Evolutionary conservation across 2,113 vertebrate genomes (phyloP).

Genomic region (Psammodynastes pulverulentus): DNA sequence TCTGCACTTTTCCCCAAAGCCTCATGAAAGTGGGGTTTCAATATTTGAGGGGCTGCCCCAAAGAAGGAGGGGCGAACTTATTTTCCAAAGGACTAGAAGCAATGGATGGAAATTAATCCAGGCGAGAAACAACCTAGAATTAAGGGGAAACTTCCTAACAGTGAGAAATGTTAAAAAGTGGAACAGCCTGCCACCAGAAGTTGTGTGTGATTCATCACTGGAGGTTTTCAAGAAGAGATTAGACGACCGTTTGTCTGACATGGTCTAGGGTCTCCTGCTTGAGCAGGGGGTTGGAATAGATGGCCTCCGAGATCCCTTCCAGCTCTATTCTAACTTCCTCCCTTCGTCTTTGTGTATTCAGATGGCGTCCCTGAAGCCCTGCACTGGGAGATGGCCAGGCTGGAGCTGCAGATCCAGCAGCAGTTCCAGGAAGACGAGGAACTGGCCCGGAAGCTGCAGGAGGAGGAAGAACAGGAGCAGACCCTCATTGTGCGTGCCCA

Average conservation of each 20-base stretch:
- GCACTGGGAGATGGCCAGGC: slow-evolving; percentile 30
- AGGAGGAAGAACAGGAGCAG: slow-evolving; percentile 68
- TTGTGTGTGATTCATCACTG: too few species aligned
- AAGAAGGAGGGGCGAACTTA: too few species aligned
- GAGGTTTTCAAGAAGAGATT: too few species aligned
- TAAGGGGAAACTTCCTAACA: too few species aligned
- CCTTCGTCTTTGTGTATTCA: background rate
- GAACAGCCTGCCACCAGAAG: too few species aligned
- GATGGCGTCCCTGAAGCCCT: background rate
- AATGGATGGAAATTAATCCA: too few species aligned
- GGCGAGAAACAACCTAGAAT: too few species aligned
- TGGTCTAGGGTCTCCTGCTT: accelerated
- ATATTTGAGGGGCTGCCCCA: too few species aligned
- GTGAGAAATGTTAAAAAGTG: accelerated
- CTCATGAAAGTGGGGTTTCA: too few species aligned
- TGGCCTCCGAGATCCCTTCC: background rate
- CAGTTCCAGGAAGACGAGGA: slow-evolving; percentile 74
- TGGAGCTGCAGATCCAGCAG: slow-evolving; percentile 61
- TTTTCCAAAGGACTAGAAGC: too few species aligned
- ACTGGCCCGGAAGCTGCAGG: slow-evolving; percentile 65
- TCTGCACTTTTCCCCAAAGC: too few species aligned
- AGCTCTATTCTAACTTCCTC: background rate
- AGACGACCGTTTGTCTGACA: too few species aligned
- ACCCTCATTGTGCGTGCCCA: background rate
- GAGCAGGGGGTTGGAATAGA: background rate